Conservation (phyloP, 1,140 invertebrate species). For the Bombus fervidus region DNA sequence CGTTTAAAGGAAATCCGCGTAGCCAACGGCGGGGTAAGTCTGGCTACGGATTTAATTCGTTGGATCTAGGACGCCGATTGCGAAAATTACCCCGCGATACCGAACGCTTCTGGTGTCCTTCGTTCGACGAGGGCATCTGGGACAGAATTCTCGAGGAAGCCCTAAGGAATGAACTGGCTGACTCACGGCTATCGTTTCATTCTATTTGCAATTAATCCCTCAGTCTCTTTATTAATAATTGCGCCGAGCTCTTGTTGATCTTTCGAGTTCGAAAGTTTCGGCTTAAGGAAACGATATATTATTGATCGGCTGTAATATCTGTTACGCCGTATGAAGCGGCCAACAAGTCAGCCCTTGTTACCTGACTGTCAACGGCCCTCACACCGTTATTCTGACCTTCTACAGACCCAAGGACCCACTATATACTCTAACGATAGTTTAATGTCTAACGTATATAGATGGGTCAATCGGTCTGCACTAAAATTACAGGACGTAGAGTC, state of each 20-base stretch:
- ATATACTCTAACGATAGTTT: no score
- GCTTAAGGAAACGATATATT: no score
- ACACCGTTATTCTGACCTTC: no score
- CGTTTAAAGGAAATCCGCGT: not conserved
- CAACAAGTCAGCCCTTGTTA: no score
- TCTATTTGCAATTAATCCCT: slow-evolving; percentile 13
- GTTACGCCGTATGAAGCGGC: no score
- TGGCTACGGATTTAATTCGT: not conserved
- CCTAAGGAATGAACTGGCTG: not conserved
- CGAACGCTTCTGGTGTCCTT: not conserved
- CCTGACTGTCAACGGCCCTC: no score
- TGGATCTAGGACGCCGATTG: not conserved
- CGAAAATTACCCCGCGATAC: slow-evolving; percentile 3
- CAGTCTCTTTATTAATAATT: not conserved
- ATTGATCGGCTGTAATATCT: no score
- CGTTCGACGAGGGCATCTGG: not conserved
- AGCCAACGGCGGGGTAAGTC: not conserved
- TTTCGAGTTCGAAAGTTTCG: not conserved
- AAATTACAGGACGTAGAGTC: no score
- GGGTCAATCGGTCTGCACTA: no score
- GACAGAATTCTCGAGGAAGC: not conserved
- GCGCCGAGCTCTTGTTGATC: not conserved
- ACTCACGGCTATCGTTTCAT: not conserved
- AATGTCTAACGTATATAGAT: no score
- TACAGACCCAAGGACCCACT: no score